phyloP scores from a whole-genome alignment of 1,140 invertebrate genomes.

The Micrasema longulum region DNA sequence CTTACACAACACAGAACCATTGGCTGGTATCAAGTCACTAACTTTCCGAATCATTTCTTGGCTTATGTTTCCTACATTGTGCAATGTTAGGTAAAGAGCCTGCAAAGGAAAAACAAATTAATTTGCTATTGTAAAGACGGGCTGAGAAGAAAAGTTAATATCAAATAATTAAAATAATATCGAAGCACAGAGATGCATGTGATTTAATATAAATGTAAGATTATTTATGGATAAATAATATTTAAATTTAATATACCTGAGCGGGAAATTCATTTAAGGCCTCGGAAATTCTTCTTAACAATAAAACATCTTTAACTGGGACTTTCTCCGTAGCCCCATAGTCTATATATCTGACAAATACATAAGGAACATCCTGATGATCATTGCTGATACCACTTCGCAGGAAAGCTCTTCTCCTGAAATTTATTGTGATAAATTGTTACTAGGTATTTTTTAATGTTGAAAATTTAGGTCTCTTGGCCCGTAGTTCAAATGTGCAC shows the following conservation, averaged over 20 bases:
- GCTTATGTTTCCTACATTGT: constrained; percentile 40
- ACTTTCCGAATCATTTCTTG: constrained; percentile 33
- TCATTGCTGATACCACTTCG: constrained; percentile 29
- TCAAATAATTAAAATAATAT: no score
- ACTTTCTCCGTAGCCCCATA: constrained; percentile 41
- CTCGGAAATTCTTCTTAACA: constrained; percentile 40
- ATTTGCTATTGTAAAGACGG: no score
- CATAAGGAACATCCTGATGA: neutral
- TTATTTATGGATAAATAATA: no score
- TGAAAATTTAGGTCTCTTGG: no score
- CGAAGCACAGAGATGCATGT: no score
- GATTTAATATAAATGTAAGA: no score
- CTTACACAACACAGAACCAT: constrained; percentile 43
- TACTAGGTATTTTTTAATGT: no score
- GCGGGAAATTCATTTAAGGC: constrained; percentile 45
- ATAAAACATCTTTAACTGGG: constrained; percentile 40
- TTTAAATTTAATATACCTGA: constrained; percentile 35
- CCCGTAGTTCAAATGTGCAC: no score
- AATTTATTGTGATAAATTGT: neutral
- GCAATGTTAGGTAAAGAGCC: constrained; percentile 39
- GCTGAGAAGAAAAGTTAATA: no score
- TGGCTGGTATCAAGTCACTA: constrained; percentile 33
- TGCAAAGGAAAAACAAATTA: no score
- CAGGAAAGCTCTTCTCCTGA: constrained; percentile 45
- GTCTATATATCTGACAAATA: constrained; percentile 43